These are phyloP conservation scores for Vireo griseus DNA, from an alignment of 2,797 vertebrate genomes.

Conservation along the genomic window DNA sequence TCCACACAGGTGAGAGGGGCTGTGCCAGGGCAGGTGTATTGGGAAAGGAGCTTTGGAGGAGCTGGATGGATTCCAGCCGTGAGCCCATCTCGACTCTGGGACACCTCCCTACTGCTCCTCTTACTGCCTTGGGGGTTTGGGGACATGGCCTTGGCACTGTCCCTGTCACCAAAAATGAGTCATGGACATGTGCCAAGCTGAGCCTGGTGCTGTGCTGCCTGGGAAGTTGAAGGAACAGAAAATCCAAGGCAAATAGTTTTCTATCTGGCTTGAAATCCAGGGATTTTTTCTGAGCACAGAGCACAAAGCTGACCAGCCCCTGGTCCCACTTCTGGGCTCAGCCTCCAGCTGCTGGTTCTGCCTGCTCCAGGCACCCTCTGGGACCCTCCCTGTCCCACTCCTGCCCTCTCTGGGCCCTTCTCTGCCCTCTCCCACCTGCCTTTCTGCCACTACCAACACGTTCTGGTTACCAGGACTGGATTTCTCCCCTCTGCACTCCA, in stretches of 20 bases:
- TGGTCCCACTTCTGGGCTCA: neutral
- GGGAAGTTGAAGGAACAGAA: neutral
- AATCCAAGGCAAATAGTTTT: neutral
- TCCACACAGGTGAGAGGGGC: neutral
- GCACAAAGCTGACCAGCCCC: neutral
- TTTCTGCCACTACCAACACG: fast-evolving
- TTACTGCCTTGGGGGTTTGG: neutral
- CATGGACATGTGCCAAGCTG: fast-evolving
- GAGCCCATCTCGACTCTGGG: neutral
- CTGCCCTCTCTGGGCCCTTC: neutral
- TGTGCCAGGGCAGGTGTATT: neutral
- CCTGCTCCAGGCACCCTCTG: neutral
- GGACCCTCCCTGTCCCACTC: neutral
- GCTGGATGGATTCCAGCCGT: neutral
- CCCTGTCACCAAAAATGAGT: neutral
- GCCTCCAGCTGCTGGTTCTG: neutral
- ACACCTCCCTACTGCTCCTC: neutral
- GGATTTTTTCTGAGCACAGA: too few species aligned
- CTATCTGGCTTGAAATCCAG: neutral
- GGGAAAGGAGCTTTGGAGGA: neutral
- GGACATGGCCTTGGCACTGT: neutral
- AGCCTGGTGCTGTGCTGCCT: neutral
- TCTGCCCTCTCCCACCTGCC: neutral
- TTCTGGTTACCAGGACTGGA: neutral
- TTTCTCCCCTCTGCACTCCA: neutral